Conservation (phyloP, 2,113 vertebrate genomes). For the Sporophila hypoxantha region DNA sequence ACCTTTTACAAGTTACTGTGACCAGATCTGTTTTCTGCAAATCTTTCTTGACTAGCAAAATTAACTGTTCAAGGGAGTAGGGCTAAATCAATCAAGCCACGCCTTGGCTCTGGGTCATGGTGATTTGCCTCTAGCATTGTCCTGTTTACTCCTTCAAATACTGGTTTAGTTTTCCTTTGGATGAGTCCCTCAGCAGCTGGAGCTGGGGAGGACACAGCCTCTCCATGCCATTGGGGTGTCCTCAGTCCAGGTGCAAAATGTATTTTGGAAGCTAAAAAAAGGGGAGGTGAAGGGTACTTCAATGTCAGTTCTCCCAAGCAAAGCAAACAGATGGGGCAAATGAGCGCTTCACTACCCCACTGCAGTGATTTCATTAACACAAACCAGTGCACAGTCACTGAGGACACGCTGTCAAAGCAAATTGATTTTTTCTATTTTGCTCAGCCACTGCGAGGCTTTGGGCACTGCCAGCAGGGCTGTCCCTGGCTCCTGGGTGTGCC, state of each 20-base stretch:
- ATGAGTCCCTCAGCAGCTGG: neutral
- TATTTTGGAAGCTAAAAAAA: neutral
- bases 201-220: neutral
- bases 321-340: neutral
- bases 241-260: neutral
- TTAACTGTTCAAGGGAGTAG: neutral
- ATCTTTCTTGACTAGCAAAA: neutral
- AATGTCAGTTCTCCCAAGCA: neutral
- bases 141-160: neutral
- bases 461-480: neutral
- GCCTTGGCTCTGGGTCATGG: neutral
- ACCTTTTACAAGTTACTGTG: neutral
- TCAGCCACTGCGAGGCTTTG: neutral
- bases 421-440: neutral
- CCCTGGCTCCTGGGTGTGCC: accelerated
- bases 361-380: neutral
- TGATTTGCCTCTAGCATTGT: neutral
- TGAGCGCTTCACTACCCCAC: neutral
- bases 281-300: neutral
- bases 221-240: neutral
- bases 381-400: neutral
- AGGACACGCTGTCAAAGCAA: neutral
- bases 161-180: neutral
- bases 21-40: neutral
- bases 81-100: neutral